Evolutionary conservation across 2,113 vertebrate genomes (phyloP).

Genomic region (Salvelinus fontinalis): DNA sequence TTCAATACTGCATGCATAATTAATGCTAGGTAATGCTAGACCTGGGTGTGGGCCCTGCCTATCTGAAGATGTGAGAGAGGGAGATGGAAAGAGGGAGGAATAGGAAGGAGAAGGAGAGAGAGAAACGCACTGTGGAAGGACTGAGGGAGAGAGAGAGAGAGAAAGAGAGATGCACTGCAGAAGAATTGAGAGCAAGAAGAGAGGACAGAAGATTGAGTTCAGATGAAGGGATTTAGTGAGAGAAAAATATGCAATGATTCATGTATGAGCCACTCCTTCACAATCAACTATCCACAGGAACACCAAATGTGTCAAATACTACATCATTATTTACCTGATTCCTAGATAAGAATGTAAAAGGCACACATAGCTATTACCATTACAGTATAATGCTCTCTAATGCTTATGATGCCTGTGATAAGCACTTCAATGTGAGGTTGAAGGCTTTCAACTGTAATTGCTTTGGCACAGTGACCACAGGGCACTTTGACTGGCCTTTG

Average conservation of each 20-base stretch:
- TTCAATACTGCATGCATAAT: conserved; percentile 80
- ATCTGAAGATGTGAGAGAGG: conserved; percentile 35
- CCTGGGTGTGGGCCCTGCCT: conserved; percentile 49
- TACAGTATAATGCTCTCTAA: conserved; percentile 29
- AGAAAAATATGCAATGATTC: conserved; percentile 47
- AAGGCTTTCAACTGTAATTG: conserved; percentile 61
- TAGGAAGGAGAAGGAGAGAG: background rate
- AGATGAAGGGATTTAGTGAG: too few relatives aligned
- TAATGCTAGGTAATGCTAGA: conserved; percentile 79
- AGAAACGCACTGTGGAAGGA: background rate
- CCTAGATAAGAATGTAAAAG: background rate
- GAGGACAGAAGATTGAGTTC: too few relatives aligned
- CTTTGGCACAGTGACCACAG: conserved; percentile 53
- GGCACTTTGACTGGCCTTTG: conserved; percentile 59
- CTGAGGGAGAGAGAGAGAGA: background rate
- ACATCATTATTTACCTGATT: background rate
- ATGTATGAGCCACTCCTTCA: background rate
- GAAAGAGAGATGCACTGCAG: background rate
- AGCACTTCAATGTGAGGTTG: conserved; percentile 60
- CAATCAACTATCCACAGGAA: conserved; percentile 15
- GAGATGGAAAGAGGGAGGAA: background rate
- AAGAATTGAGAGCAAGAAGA: background rate
- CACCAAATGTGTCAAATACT: conserved; percentile 18
- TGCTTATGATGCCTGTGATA: conserved; percentile 41
- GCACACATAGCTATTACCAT: background rate